Evolutionary conservation across 2,113 vertebrate species (phyloP).

Genomic region (Rhegmatorhina hoffmannsi): DNA sequence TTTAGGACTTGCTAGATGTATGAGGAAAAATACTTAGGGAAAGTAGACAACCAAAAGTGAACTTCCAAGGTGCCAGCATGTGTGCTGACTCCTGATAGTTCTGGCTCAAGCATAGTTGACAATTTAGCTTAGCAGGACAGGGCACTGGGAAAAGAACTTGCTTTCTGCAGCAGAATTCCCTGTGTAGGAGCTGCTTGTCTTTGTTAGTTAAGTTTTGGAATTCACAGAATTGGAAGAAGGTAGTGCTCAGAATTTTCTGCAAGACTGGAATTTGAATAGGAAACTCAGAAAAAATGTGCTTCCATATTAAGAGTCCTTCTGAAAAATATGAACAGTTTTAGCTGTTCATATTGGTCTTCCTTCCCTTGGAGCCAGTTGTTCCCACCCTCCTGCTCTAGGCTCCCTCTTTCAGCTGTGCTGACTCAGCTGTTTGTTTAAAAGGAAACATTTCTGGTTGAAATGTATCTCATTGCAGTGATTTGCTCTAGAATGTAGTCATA

Average conservation of each 20-base stretch:
- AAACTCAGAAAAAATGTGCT: not conserved
- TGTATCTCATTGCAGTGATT: not conserved
- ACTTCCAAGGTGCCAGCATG: not conserved
- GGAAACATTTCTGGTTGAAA: conserved; percentile 23
- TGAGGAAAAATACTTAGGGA: not conserved
- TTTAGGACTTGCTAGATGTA: not conserved
- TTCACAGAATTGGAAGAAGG: not conserved
- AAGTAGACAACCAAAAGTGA: not conserved
- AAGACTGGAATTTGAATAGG: not conserved
- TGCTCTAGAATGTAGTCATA: not conserved
- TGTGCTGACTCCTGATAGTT: not conserved
- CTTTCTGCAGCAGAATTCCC: not conserved
- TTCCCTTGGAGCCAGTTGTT: not conserved
- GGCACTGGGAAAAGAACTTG: not conserved
- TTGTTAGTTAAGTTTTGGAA: not conserved
- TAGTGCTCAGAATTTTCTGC: not conserved
- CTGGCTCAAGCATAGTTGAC: not conserved
- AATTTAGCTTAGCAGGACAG: not conserved
- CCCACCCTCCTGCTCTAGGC: not conserved
- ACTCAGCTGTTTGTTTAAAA: conserved; percentile 15
- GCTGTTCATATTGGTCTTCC: not conserved
- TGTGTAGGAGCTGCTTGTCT: not conserved
- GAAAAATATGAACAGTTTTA: not conserved
- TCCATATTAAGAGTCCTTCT: not conserved
- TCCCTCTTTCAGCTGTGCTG: not conserved